Percentiles rank a stretch among this genome's conserved stretches.
phyloP scores from a whole-genome alignment of 2,113 vertebrate species.

The Brachyhypopomus occidentalis region DNA sequence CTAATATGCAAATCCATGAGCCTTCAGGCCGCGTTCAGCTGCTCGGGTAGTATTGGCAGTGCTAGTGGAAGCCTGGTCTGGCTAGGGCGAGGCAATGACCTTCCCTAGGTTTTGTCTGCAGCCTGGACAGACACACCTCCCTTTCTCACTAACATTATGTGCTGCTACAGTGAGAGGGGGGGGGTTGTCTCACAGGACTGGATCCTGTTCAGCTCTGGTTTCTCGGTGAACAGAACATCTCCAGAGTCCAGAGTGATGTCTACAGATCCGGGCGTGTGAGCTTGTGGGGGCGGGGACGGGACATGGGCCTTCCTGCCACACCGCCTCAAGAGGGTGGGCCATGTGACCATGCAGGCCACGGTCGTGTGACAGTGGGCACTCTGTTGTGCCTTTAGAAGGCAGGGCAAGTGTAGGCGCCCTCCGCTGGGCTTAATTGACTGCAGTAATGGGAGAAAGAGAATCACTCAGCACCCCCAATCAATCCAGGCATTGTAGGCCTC shows the following conservation, averaged over 20 bases:
- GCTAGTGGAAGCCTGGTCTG: neutral
- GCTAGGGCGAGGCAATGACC: neutral
- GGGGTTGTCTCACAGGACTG: slow-evolving; percentile 15
- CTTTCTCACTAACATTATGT: slow-evolving; percentile 13
- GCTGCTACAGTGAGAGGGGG: slow-evolving; percentile 20
- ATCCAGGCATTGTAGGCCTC: slow-evolving; percentile 70
- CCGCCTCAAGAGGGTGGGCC: neutral
- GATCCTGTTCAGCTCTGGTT: slow-evolving; percentile 26
- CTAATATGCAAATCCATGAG: neutral
- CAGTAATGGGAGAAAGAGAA: slow-evolving; percentile 40
- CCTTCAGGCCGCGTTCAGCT: neutral
- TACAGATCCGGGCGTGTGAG: slow-evolving; percentile 34
- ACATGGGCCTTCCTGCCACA: neutral
- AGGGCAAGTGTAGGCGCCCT: slow-evolving; percentile 17
- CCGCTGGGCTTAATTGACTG: slow-evolving; percentile 43
- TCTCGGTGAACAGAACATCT: slow-evolving; percentile 38
- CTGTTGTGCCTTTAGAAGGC: slow-evolving; percentile 32
- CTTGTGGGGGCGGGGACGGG: slow-evolving; percentile 14
- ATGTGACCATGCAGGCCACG: slow-evolving; percentile 31
- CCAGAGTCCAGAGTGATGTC: slow-evolving; percentile 44
- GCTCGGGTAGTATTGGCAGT: neutral
- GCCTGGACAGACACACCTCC: neutral
- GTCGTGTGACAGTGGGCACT: slow-evolving; percentile 31
- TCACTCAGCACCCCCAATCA: slow-evolving; percentile 58
- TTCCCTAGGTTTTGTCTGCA: neutral